Evolutionary conservation across 1,140 invertebrate genomes (phyloP).

Genomic region (Cydia strobilella): DNA sequence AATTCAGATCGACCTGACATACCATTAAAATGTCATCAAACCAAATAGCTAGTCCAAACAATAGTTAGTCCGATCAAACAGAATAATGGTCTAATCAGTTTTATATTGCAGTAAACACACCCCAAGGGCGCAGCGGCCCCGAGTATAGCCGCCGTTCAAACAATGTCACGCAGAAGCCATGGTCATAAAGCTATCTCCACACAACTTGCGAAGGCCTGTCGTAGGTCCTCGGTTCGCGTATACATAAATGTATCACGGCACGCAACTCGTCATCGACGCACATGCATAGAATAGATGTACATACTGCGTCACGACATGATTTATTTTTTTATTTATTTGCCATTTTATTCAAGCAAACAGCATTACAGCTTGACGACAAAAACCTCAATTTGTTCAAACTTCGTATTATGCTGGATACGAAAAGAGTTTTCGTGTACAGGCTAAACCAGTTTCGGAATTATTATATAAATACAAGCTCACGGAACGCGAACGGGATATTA

Average conservation of each 20-base stretch:
- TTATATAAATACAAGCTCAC: background rate
- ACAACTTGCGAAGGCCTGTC: constrained; percentile 11
- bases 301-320: background rate
- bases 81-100: constrained; percentile 36
- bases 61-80: constrained; percentile 6
- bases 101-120: constrained; percentile 32
- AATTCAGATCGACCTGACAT: background rate
- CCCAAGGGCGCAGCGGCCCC: constrained; percentile 34
- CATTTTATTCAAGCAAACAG: background rate
- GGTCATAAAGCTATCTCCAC: constrained; percentile 35
- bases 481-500: background rate
- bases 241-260: background rate
- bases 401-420: background rate
- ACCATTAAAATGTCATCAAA: constrained; percentile 7
- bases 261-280: background rate
- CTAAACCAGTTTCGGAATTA: background rate
- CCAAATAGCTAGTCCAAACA: background rate
- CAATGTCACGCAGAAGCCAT: constrained; percentile 38
- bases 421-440: background rate
- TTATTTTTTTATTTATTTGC: too few species aligned
- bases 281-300: background rate
- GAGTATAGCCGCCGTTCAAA: constrained; percentile 28
- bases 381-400: background rate
- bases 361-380: too few species aligned
- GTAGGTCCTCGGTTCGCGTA: constrained; percentile 10